Evolutionary conservation across 2,797 vertebrate species (phyloP).

Genomic region (Sparus aurata): DNA sequence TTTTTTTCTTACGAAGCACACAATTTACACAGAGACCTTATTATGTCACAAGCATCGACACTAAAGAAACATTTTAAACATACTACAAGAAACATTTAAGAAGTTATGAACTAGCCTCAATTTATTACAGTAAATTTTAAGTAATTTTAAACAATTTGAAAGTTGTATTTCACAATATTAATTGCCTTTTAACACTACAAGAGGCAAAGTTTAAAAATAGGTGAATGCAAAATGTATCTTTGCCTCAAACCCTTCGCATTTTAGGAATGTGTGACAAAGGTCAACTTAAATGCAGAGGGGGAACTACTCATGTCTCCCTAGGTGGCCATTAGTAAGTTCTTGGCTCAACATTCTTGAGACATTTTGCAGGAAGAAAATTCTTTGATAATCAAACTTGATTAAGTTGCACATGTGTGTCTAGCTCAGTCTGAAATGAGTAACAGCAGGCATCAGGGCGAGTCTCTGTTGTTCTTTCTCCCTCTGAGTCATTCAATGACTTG

Average conservation of each 20-base stretch:
- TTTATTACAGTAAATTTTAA: too few species aligned
- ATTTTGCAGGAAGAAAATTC: constrained; percentile 52
- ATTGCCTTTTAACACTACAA: neutral
- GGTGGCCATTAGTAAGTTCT: constrained; percentile 41
- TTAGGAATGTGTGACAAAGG: constrained; percentile 4
- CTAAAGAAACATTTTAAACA: neutral
- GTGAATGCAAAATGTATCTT: neutral
- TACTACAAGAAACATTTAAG: too few species aligned
- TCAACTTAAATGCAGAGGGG: constrained; percentile 24
- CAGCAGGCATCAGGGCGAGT: constrained; percentile 47
- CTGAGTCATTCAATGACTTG: constrained; percentile 62
- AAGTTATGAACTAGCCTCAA: too few species aligned
- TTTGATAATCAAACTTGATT: constrained; percentile 65
- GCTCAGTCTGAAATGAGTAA: constrained; percentile 63
- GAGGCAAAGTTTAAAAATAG: constrained; percentile 2
- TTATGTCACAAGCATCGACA: neutral
- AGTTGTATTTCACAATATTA: neutral
- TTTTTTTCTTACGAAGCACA: neutral
- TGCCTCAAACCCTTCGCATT: neutral
- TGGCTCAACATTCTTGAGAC: constrained; percentile 32
- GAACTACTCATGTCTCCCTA: constrained; percentile 21
- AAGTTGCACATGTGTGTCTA: constrained; percentile 65
- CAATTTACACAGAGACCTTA: neutral
- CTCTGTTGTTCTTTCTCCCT: constrained; percentile 49
- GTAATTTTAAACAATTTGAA: too few species aligned